These are phyloP conservation scores for Microdon myrmicae DNA, from an alignment of 2,888 invertebrate species.

Conservation along the genomic window DNA sequence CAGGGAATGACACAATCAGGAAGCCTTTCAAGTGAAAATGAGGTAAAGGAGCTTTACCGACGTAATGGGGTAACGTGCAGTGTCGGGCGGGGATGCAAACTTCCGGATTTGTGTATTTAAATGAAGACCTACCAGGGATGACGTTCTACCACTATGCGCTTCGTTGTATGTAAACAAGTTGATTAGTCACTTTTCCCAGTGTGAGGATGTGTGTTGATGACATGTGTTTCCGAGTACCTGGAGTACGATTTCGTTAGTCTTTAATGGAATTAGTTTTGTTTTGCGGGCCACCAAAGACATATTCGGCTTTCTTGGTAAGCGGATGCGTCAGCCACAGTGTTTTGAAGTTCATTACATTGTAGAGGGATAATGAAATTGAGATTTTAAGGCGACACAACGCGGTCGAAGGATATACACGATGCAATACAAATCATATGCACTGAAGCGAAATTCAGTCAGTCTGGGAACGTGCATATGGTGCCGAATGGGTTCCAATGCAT, in stretches of 20 bases:
- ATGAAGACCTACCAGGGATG: slow-evolving; percentile 27
- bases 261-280: slow-evolving; percentile 46
- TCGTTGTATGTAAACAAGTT: slow-evolving; percentile 47
- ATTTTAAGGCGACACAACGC: too few relatives aligned
- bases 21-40: slow-evolving; percentile 37
- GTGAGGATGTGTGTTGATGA: slow-evolving; percentile 6
- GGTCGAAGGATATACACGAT: too few relatives aligned
- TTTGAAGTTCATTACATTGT: slow-evolving; percentile 30
- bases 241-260: slow-evolving; percentile 43
- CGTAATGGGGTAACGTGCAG: slow-evolving; percentile 24
- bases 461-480: too few relatives aligned
- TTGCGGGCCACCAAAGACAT: slow-evolving; percentile 23
- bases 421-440: too few relatives aligned
- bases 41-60: slow-evolving; percentile 19
- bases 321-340: slow-evolving; percentile 4
- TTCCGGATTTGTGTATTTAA: slow-evolving; percentile 16
- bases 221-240: slow-evolving; percentile 3
- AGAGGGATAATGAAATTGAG: too few relatives aligned
- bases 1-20: neutral
- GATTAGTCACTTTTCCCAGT: slow-evolving; percentile 36
- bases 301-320: slow-evolving; percentile 21
- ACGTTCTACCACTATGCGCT: too few relatives aligned
- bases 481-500: too few relatives aligned
- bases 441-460: too few relatives aligned
- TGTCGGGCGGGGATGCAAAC: slow-evolving; percentile 5